phyloP scores from a whole-genome alignment of 1,140 invertebrate species.

The Trichoplusia ni region DNA sequence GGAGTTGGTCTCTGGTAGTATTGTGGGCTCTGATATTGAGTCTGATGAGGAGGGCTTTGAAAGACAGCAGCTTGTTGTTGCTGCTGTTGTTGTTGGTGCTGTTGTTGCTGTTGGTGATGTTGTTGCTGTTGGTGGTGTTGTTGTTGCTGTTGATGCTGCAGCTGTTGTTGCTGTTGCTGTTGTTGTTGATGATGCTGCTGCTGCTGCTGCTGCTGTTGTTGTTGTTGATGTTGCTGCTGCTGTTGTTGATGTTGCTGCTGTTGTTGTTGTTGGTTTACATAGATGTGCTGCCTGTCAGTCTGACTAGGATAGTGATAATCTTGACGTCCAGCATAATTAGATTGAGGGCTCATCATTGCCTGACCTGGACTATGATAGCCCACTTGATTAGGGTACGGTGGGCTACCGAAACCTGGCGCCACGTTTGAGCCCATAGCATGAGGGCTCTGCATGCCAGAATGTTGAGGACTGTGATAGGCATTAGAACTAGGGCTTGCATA shows the following conservation, averaged over 20 bases:
- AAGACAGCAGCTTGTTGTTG: slow-evolving; percentile 53
- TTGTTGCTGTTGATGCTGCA: slow-evolving; percentile 45
- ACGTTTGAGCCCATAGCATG: slow-evolving; percentile 62
- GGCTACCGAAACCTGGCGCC: slow-evolving; percentile 68
- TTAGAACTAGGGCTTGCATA: slow-evolving; percentile 65
- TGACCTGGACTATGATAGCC: slow-evolving; percentile 72
- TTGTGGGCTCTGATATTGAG: slow-evolving; percentile 67
- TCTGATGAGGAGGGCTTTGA: slow-evolving; percentile 72
- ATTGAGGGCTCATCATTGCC: slow-evolving; percentile 71
- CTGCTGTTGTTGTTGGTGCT: slow-evolving; percentile 71
- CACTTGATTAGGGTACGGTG: slow-evolving; percentile 68
- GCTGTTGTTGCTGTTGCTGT: slow-evolving; percentile 75
- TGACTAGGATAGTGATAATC: slow-evolving; percentile 68
- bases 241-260: slow-evolving; percentile 76
- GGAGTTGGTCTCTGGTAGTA: slow-evolving; percentile 65
- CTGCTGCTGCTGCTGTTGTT: neutral
- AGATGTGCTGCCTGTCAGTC: slow-evolving; percentile 65
- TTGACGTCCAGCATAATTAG: slow-evolving; percentile 54
- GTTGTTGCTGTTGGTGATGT: slow-evolving; percentile 73
- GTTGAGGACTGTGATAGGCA: slow-evolving; percentile 71
- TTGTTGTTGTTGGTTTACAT: slow-evolving; percentile 72
- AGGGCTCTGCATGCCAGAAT: slow-evolving; percentile 64
- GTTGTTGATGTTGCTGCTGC: slow-evolving; percentile 56
- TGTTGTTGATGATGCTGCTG: slow-evolving; percentile 63
- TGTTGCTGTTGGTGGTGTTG: slow-evolving; percentile 1